These are phyloP conservation scores for Momotus momota DNA, from an alignment of 2,797 vertebrate genomes.

Conservation along the genomic window DNA sequence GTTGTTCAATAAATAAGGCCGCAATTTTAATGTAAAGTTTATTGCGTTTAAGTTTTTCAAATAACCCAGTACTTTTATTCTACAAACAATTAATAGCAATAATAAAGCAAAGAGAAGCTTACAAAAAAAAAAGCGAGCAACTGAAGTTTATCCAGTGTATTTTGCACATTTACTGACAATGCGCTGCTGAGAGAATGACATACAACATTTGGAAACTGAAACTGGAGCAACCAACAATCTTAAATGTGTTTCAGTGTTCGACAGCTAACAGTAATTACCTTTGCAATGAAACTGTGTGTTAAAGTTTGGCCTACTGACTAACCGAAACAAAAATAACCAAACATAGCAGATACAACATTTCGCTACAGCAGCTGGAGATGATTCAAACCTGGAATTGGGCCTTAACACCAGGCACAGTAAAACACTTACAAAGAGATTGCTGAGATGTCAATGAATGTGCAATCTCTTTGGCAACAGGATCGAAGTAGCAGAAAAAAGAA, in stretches of 20 bases:
- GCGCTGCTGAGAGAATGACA: background rate
- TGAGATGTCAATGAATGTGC: background rate
- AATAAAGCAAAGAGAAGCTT: background rate
- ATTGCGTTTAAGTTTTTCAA: background rate
- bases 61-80: background rate
- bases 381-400: background rate
- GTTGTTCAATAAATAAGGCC: background rate
- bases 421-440: background rate
- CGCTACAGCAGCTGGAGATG: background rate
- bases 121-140: background rate
- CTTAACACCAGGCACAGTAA: background rate
- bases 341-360: background rate
- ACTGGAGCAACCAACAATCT: background rate
- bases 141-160: background rate
- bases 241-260: background rate
- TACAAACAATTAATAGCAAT: background rate
- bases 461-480: background rate
- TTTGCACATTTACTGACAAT: background rate
- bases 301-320: slow-evolving; percentile 3
- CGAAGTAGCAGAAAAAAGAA: background rate
- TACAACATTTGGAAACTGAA: background rate
- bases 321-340: background rate
- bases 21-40: background rate
- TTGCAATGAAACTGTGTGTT: background rate
- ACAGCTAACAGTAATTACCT: slow-evolving; percentile 24